Percentiles rank a stretch among this genome's conserved stretches.
Conservation (phyloP, 2,797 vertebrate species). For the Numenius phaeopus region DNA sequence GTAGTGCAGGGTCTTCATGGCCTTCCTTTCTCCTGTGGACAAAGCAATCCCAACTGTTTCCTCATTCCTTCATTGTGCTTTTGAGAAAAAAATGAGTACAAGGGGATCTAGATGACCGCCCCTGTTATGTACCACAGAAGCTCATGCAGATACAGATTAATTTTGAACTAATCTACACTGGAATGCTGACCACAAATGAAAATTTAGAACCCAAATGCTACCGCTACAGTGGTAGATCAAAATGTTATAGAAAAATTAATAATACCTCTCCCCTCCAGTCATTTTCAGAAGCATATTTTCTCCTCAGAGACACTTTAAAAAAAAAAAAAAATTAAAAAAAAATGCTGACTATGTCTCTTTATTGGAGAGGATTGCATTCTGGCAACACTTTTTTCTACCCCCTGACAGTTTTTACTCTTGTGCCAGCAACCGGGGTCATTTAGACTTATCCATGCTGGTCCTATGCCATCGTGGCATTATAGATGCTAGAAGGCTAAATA, state of each 20-base stretch:
- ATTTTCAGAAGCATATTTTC: background rate
- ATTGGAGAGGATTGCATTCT: background rate
- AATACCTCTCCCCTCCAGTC: background rate
- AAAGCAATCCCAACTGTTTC: too few species aligned
- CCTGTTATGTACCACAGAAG: background rate
- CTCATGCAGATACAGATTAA: background rate
- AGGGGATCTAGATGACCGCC: background rate
- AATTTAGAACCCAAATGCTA: background rate
- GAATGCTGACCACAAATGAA: background rate
- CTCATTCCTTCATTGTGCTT: background rate
- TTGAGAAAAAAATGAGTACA: background rate
- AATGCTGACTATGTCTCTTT: background rate
- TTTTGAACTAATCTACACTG: background rate
- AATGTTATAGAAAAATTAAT: background rate
- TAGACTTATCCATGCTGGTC: background rate
- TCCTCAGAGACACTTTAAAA: background rate
- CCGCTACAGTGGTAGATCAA: background rate
- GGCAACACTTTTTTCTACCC: background rate
- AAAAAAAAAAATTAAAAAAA: background rate
- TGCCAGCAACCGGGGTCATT: constrained; percentile 8
- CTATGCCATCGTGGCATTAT: background rate
- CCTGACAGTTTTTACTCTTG: background rate
- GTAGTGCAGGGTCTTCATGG: background rate
- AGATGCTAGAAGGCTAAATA: background rate
- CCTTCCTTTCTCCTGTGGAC: fast-evolving